These are phyloP conservation scores for Xestia xanthographa DNA, from an alignment of 2,888 invertebrate species.

Conservation along the genomic window DNA sequence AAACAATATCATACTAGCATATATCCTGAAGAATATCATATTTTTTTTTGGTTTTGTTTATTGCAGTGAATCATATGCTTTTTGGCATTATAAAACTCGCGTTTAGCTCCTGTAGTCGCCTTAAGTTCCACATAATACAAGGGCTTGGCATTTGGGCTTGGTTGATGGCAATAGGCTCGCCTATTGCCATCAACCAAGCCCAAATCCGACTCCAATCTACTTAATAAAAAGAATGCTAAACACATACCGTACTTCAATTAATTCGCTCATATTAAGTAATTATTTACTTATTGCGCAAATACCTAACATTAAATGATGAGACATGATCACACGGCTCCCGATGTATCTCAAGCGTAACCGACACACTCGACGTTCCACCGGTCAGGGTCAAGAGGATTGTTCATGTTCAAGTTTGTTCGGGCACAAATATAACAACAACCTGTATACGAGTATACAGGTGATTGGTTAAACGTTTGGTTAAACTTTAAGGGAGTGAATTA, in stretches of 20 bases:
- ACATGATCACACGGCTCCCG: constrained; percentile 24
- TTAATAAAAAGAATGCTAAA: no score
- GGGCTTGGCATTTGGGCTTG: no score
- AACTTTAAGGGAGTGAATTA: not conserved
- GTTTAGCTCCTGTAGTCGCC: no score
- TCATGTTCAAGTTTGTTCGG: constrained; percentile 28
- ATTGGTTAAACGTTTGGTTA: not conserved
- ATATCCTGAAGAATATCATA: no score
- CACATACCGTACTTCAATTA: not conserved
- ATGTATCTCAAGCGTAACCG: constrained; percentile 47
- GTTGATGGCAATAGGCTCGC: no score
- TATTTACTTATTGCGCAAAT: not conserved
- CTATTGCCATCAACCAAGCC: not conserved
- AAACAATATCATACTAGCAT: no score
- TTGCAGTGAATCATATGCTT: no score
- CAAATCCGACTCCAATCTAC: not conserved
- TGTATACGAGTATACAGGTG: not conserved
- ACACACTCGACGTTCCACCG: constrained; percentile 43
- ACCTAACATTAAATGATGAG: constrained; percentile 43
- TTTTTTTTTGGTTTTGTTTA: no score
- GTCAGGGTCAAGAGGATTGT: constrained; percentile 31
- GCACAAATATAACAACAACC: constrained; percentile 24
- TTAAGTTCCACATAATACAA: not conserved
- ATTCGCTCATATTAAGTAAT: not conserved
- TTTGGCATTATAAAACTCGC: no score